Percentiles rank a stretch among this genome's conserved stretches.
Evolutionary conservation across 2,888 invertebrate species (phyloP).

Genomic region (Dorcus hopei): DNA sequence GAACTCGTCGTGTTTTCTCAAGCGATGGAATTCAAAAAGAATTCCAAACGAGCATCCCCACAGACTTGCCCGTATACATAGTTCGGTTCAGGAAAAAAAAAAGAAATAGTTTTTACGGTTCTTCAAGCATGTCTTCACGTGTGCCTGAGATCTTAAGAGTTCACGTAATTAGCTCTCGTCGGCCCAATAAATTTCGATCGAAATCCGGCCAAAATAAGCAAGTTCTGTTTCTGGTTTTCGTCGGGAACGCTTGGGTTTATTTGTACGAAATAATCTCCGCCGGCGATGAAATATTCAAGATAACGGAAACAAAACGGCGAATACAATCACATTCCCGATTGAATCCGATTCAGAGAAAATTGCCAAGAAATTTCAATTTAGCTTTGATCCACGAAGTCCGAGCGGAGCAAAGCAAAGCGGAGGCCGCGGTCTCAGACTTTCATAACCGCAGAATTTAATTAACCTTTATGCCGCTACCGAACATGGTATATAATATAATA

Average conservation of each 20-base stretch:
- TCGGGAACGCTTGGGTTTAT: neutral
- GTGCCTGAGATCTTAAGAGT: too few species aligned
- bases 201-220: too few species aligned
- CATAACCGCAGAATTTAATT: slow-evolving; percentile 27
- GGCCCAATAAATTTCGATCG: too few species aligned
- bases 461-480: slow-evolving; percentile 19
- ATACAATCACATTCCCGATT: slow-evolving; percentile 21
- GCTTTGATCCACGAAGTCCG: slow-evolving; percentile 14
- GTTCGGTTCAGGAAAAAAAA: too few species aligned
- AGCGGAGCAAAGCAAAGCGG: slow-evolving; percentile 1
- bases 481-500: slow-evolving; percentile 4
- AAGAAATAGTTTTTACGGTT: too few species aligned
- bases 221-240: neutral
- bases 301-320: slow-evolving; percentile 1
- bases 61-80: too few species aligned
- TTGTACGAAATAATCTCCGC: neutral
- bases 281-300: neutral
- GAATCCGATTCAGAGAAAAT: slow-evolving; percentile 30
- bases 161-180: too few species aligned
- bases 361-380: slow-evolving; percentile 29
- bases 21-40: too few species aligned
- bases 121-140: too few species aligned
- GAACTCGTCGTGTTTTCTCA: too few species aligned
- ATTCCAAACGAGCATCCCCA: too few species aligned
- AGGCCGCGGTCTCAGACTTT: slow-evolving; percentile 17